Conservation (phyloP, 2,113 vertebrate species). For the Perca fluviatilis region DNA sequence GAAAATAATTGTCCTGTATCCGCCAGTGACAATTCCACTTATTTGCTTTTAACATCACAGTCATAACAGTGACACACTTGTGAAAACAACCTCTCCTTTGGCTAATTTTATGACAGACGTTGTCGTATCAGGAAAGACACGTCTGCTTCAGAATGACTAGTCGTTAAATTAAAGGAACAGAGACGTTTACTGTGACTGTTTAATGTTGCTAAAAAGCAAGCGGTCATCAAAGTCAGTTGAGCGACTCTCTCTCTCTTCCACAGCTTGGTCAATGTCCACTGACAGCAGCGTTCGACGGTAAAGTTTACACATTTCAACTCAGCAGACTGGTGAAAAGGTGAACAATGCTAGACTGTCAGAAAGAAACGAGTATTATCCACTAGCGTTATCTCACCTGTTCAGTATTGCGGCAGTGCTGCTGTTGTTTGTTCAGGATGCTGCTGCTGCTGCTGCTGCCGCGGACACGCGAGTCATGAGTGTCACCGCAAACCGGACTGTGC, state of each 20-base stretch:
- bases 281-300: neutral
- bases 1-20: neutral
- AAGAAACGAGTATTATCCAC: neutral
- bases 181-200: neutral
- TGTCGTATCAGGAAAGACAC: neutral
- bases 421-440: constrained; percentile 54
- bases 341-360: neutral
- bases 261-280: constrained; percentile 19
- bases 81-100: constrained; percentile 33
- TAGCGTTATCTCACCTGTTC: constrained; percentile 78
- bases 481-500: neutral
- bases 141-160: constrained; percentile 4
- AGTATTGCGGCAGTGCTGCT: constrained; percentile 38
- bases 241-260: constrained; percentile 8
- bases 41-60: neutral
- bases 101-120: constrained; percentile 8
- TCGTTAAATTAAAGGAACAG: neutral
- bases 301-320: constrained; percentile 25
- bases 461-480: constrained; percentile 44
- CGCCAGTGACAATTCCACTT: neutral
- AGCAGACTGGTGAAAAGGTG: neutral
- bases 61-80: neutral
- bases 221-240: constrained; percentile 41
- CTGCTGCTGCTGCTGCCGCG: constrained; percentile 57
- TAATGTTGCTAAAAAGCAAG: neutral